A percentile compares a stretch with the other conserved stretches of the same genome.
phyloP scores from a whole-genome alignment of 2,888 invertebrate species.

The Caenorhabditis auriculariae region DNA sequence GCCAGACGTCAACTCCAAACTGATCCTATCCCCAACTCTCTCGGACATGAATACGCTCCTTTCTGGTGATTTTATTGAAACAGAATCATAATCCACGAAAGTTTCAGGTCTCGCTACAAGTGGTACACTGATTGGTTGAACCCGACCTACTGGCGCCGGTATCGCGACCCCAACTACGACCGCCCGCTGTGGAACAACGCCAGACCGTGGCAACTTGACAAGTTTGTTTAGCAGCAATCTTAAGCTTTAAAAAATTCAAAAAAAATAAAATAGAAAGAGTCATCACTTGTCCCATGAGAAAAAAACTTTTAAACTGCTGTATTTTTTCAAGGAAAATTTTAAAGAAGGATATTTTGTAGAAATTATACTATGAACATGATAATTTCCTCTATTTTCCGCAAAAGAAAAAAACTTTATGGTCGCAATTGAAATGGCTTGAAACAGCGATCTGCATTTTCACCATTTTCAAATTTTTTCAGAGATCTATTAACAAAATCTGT shows the following conservation, averaged over 20 bases:
- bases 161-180: conserved; percentile 58
- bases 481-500: no score
- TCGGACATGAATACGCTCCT: conserved; percentile 48
- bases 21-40: conserved; percentile 54
- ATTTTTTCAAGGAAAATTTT: not conserved
- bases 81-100: not conserved
- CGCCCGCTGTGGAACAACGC: conserved; percentile 58
- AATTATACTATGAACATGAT: no score
- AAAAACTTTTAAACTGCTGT: no score
- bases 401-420: no score
- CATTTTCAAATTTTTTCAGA: no score
- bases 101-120: conserved; percentile 49
- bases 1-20: conserved; percentile 53
- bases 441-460: no score
- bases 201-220: conserved; percentile 55
- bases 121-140: conserved; percentile 60
- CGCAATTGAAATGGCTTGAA: no score
- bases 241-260: no score
- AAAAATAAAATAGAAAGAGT: no score
- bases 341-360: not conserved
- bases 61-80: conserved; percentile 38
- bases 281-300: no score
- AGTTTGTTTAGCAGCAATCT: conserved; percentile 9
- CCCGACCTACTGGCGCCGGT: conserved; percentile 57
- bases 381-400: no score